These are phyloP conservation scores for Chascanopsetta lugubris DNA, from an alignment of 2,113 vertebrate genomes.

Conservation along the genomic window DNA sequence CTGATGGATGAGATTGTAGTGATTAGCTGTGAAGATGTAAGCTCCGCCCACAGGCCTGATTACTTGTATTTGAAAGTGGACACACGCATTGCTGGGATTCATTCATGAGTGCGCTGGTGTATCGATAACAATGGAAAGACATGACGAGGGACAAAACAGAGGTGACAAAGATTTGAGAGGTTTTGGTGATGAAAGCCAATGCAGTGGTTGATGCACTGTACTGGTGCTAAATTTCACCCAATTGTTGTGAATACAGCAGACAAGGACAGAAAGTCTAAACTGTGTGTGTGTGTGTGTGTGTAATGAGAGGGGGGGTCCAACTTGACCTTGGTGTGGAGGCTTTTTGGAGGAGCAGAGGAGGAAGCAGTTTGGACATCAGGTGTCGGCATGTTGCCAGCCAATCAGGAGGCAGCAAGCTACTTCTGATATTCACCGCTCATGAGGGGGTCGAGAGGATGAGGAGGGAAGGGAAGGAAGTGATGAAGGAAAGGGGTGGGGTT, in stretches of 20 bases:
- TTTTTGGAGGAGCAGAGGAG: background rate
- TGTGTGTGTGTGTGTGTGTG: no score
- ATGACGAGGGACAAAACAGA: no score
- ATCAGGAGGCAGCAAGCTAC: background rate
- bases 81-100: no score
- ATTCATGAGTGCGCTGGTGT: no score
- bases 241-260: no score
- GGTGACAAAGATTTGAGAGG: no score
- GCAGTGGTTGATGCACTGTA: no score
- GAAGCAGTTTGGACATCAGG: constrained; percentile 17
- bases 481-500: background rate
- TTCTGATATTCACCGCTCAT: constrained; percentile 16
- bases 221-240: no score
- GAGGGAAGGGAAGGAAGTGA: background rate
- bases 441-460: background rate
- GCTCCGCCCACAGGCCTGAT: constrained; percentile 14
- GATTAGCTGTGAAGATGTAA: constrained; percentile 9
- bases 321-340: background rate
- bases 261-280: no score
- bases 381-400: constrained; percentile 18
- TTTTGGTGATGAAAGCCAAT: no score
- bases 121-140: no score
- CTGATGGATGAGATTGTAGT: background rate
- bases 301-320: background rate
- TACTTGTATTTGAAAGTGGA: constrained; percentile 10